A percentile compares a stretch with the other conserved stretches of the same genome.
These are phyloP conservation scores for Tinea trinotella DNA, from an alignment of 2,888 invertebrate genomes.

Conservation along the genomic window DNA sequence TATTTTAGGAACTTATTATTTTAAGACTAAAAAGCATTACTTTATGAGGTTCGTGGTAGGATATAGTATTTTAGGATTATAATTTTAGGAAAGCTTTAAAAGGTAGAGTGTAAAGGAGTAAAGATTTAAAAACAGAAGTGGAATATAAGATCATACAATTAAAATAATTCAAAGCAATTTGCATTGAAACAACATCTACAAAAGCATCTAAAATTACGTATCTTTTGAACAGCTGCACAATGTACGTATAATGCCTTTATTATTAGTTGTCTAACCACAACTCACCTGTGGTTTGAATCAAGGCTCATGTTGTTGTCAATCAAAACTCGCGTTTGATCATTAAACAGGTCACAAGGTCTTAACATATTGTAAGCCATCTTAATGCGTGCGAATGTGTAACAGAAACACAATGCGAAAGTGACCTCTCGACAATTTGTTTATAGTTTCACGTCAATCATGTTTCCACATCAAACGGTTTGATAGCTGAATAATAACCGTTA, in stretches of 20 bases:
- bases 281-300: conserved; percentile 1
- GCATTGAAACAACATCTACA: neutral
- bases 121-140: no score
- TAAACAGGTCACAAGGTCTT: conserved; percentile 5
- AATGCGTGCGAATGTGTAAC: conserved; percentile 18
- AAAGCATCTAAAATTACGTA: neutral
- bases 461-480: conserved; percentile 10
- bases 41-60: no score
- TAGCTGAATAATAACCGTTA: neutral
- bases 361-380: conserved; percentile 11
- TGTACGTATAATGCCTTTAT: neutral
- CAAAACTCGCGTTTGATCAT: conserved; percentile 15
- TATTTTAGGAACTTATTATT: no score
- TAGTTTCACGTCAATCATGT: conserved; percentile 14
- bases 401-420: conserved; percentile 12
- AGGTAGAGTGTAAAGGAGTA: no score
- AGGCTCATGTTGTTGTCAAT: conserved; percentile 15
- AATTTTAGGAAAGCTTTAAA: no score
- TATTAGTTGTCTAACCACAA: conserved; percentile 1
- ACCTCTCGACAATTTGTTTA: conserved; percentile 12
- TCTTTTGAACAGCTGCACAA: neutral
- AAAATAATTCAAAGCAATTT: no score
- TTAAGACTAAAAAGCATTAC: no score
- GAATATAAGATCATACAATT: no score
- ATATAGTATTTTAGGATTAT: no score